Conservation (phyloP, 1,140 invertebrate species). For the Lepidurus arcticus region DNA sequence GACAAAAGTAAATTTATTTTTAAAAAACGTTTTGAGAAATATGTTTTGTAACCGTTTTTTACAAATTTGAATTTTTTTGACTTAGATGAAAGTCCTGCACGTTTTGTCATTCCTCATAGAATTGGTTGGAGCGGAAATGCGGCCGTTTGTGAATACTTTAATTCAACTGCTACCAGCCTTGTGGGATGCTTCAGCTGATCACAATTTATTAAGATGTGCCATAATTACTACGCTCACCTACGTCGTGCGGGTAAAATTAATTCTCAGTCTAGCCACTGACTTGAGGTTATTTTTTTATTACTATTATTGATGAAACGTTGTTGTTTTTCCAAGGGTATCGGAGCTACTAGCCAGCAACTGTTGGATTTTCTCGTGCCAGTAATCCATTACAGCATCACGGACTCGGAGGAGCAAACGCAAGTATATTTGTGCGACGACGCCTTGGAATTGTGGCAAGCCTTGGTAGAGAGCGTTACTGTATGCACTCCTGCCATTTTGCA, state of each 20-base stretch:
- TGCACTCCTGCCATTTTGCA: constrained; percentile 59
- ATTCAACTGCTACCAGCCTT: constrained; percentile 75
- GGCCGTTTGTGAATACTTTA: constrained; percentile 59
- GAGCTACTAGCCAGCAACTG: constrained; percentile 45
- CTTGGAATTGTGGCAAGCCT: constrained; percentile 77
- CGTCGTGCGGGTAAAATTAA: constrained; percentile 59
- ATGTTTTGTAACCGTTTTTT: background rate
- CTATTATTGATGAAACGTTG: background rate
- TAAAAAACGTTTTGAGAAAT: background rate
- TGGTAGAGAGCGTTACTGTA: constrained; percentile 66
- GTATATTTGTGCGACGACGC: constrained; percentile 90
- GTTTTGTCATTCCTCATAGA: constrained; percentile 86
- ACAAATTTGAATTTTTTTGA: constrained; percentile 38
- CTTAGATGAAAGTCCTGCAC: constrained; percentile 78
- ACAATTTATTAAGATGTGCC: constrained; percentile 85
- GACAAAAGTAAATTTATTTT: constrained; percentile 62
- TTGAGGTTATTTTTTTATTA: background rate
- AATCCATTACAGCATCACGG: constrained; percentile 67
- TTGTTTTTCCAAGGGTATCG: constrained; percentile 11
- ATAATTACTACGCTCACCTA: constrained; percentile 80
- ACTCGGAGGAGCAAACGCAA: constrained; percentile 68
- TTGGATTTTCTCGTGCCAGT: constrained; percentile 66
- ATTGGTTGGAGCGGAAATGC: constrained; percentile 68
- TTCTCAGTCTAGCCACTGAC: background rate
- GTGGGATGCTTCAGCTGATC: constrained; percentile 79